Evolutionary conservation across 2,888 invertebrate genomes (phyloP).

Genomic region (Clusia tigrina): DNA sequence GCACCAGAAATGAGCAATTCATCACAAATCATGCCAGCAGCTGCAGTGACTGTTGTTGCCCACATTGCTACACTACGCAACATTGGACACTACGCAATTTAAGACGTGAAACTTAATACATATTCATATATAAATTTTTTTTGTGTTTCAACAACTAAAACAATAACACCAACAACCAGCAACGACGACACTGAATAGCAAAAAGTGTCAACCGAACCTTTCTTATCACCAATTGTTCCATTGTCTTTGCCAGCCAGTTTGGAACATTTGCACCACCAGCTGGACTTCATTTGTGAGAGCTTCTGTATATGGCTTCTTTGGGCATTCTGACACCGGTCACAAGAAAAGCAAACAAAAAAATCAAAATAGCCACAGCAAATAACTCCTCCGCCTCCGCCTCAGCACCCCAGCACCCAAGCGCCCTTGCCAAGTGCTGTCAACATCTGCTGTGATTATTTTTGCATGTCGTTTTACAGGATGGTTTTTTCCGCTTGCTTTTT

Average conservation of each 20-base stretch:
- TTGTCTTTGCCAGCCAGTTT: background rate
- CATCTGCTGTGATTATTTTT: slow-evolving; percentile 18
- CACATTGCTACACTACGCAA: too few species aligned
- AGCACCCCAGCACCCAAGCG: too few species aligned
- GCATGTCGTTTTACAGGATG: too few species aligned
- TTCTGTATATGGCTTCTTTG: background rate
- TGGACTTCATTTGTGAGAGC: background rate
- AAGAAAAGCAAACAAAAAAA: background rate
- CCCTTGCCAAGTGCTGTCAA: slow-evolving; percentile 13
- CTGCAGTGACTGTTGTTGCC: too few species aligned
- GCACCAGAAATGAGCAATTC: too few species aligned
- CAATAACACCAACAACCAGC: background rate
- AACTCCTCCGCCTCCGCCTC: background rate
- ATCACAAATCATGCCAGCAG: too few species aligned
- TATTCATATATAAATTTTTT: too few species aligned
- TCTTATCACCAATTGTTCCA: background rate
- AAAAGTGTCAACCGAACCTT: background rate
- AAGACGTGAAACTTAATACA: slow-evolving; percentile 39
- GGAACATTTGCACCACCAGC: background rate
- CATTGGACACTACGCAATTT: slow-evolving; percentile 23
- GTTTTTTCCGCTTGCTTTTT: too few species aligned
- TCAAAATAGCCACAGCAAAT: background rate
- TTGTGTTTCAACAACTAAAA: too few species aligned
- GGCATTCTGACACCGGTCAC: background rate
- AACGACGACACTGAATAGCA: background rate